Conservation (phyloP, 2,888 invertebrate species). For the Polydrusus pterygomalis region DNA sequence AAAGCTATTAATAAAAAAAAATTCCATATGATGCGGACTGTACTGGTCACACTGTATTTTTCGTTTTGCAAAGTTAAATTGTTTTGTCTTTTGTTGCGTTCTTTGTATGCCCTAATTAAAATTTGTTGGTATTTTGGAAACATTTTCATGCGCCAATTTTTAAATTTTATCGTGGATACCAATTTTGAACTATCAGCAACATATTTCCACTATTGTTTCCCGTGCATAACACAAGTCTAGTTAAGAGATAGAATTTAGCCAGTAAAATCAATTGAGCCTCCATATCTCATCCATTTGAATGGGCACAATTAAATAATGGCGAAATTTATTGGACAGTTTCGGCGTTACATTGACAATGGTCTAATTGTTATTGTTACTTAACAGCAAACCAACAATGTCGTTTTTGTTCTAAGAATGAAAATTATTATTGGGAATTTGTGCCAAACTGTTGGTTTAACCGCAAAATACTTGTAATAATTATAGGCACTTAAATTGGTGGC, state of each 20-base stretch:
- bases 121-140: too few relatives aligned
- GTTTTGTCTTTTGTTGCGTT: too few relatives aligned
- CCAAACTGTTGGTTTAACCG: not conserved
- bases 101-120: too few relatives aligned
- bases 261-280: conserved; percentile 12
- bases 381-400: not conserved
- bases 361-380: not conserved
- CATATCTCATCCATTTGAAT: conserved; percentile 35
- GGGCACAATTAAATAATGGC: conserved; percentile 29
- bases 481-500: too few relatives aligned
- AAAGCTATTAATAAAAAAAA: too few relatives aligned
- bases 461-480: not conserved
- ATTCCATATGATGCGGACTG: too few relatives aligned
- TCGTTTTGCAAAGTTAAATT: too few relatives aligned
- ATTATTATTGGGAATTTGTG: not conserved
- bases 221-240: not conserved
- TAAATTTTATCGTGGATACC: too few relatives aligned
- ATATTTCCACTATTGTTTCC: conserved; percentile 8
- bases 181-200: too few relatives aligned
- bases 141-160: too few relatives aligned
- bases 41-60: too few relatives aligned
- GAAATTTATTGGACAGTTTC: conserved; percentile 17
- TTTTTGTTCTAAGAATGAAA: not conserved
- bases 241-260: conserved; percentile 1
- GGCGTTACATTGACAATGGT: not conserved